A percentile compares a stretch with the other conserved stretches of the same genome.
These are phyloP conservation scores for Ptychobarbus kaznakovi DNA, from an alignment of 2,797 vertebrate genomes.

Conservation along the genomic window DNA sequence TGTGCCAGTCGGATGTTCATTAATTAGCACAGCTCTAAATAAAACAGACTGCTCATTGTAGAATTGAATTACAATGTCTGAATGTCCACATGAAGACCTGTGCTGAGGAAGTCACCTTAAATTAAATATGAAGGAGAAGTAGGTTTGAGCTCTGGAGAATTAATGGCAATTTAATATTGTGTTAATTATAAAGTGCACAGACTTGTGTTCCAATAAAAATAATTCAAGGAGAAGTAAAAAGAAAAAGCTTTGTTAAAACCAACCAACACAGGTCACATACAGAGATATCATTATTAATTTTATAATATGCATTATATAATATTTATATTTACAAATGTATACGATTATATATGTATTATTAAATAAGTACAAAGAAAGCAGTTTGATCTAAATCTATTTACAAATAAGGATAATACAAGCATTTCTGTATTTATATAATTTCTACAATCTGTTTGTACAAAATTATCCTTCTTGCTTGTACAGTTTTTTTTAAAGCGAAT, in stretches of 20 bases:
- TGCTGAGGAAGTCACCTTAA: slow-evolving; percentile 51
- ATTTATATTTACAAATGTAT: background rate
- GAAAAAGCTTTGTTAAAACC: slow-evolving; percentile 12
- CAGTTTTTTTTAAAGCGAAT: background rate
- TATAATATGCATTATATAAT: background rate
- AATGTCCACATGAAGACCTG: slow-evolving; percentile 59
- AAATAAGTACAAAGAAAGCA: background rate
- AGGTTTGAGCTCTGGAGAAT: slow-evolving; percentile 60
- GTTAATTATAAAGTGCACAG: slow-evolving; percentile 59
- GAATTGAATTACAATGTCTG: slow-evolving; percentile 54
- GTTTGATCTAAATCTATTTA: background rate
- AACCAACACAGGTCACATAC: background rate
- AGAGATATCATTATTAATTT: background rate
- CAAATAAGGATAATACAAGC: background rate
- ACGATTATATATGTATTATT: background rate
- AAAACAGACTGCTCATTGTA: slow-evolving; percentile 44
- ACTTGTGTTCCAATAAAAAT: slow-evolving; percentile 12
- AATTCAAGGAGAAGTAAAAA: background rate
- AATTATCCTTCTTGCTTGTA: background rate
- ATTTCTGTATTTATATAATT: background rate
- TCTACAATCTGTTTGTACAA: too few relatives aligned
- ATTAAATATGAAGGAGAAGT: slow-evolving; percentile 60
- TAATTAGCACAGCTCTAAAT: slow-evolving; percentile 67
- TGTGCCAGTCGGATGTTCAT: slow-evolving; percentile 50
- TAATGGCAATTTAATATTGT: slow-evolving; percentile 42